These are phyloP conservation scores for Nephila pilipes DNA, from an alignment of 1,140 invertebrate genomes.

Conservation along the genomic window DNA sequence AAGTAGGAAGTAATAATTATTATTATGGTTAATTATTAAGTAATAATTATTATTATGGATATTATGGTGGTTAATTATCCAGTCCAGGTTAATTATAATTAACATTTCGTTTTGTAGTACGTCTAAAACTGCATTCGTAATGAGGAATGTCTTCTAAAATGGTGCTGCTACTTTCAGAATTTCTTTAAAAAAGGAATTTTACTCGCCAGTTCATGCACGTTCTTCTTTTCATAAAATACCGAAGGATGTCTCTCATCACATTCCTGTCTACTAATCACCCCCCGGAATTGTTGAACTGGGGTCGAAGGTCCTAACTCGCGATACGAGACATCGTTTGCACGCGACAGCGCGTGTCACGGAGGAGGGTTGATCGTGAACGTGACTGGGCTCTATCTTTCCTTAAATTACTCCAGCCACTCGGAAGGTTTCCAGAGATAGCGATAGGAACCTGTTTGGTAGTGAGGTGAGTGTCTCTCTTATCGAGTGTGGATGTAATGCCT, in stretches of 20 bases:
- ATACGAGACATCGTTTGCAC: neutral
- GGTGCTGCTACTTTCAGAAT: too few relatives aligned
- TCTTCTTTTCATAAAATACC: neutral
- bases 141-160: too few relatives aligned
- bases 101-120: too few relatives aligned
- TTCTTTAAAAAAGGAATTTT: too few relatives aligned
- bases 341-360: neutral
- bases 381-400: neutral
- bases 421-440: neutral
- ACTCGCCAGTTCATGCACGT: too few relatives aligned
- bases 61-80: too few relatives aligned
- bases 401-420: neutral
- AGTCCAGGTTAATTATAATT: too few relatives aligned
- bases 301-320: neutral
- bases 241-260: neutral
- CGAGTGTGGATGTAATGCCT: neutral
- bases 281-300: neutral
- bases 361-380: neutral
- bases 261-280: neutral
- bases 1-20: too few relatives aligned
- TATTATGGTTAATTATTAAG: too few relatives aligned
- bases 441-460: neutral
- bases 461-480: conserved; percentile 10
- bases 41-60: too few relatives aligned
- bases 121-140: too few relatives aligned